Conservation (phyloP, 2,113 vertebrate genomes). For the Peromyscus leucopus region DNA sequence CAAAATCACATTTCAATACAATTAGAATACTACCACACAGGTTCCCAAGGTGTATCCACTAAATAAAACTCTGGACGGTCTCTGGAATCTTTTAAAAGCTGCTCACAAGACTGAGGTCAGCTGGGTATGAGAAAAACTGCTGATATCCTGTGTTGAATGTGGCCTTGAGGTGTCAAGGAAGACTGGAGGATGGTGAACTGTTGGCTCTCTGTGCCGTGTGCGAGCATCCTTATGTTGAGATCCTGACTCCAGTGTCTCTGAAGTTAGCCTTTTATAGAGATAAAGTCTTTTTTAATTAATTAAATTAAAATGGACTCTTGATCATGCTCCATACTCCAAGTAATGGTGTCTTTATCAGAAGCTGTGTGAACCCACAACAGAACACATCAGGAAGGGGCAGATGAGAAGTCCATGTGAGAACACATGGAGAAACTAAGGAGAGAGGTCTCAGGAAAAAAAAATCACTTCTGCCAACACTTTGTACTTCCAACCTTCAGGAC, state of each 20-base stretch:
- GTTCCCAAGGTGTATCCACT: neutral
- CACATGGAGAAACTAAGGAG: neutral
- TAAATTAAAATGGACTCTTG: neutral
- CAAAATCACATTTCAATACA: too few relatives aligned
- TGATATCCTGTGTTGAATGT: neutral
- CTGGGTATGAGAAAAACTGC: neutral
- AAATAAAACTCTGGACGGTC: neutral
- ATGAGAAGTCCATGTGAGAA: neutral
- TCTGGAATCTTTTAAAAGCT: neutral
- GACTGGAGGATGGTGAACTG: neutral
- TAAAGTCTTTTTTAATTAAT: neutral
- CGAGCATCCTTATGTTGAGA: neutral
- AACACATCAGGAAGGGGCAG: too few relatives aligned
- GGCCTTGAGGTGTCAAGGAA: neutral
- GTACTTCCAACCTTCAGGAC: neutral
- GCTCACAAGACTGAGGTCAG: neutral
- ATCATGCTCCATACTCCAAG: neutral
- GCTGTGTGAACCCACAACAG: neutral
- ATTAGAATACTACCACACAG: too few relatives aligned
- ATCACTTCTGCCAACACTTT: neutral
- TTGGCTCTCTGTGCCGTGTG: too few relatives aligned
- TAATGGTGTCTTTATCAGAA: neutral
- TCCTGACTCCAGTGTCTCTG: neutral
- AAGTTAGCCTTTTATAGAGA: neutral
- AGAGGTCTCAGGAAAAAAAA: neutral